A percentile compares a stretch with the other conserved stretches of the same genome.
phyloP scores from a whole-genome alignment of 2,888 invertebrate species.

The Heliconius cydno region DNA sequence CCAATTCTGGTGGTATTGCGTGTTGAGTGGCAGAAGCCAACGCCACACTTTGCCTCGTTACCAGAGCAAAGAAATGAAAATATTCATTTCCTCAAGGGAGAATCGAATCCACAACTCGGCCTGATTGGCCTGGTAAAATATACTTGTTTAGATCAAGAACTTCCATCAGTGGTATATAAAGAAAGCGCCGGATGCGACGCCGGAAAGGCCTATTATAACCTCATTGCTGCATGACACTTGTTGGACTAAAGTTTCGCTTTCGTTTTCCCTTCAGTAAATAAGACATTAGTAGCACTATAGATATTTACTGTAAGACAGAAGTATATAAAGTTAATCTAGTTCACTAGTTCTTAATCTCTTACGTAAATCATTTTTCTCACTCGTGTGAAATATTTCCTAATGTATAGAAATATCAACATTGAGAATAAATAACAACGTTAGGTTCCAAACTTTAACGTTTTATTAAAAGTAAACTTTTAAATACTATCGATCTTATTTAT shows the following conservation, averaged over 20 bases:
- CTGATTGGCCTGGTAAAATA: not conserved
- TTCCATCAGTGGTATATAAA: conserved; percentile 36
- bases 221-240: conserved; percentile 63
- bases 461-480: not conserved
- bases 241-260: conserved; percentile 61
- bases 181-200: conserved; percentile 59
- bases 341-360: not conserved
- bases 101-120: too few relatives aligned
- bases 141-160: conserved; percentile 15
- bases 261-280: conserved; percentile 45
- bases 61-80: too few relatives aligned
- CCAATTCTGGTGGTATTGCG: too few relatives aligned
- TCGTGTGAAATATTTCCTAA: conserved; percentile 6
- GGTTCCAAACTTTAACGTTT: not conserved
- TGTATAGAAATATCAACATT: too few relatives aligned
- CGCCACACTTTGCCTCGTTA: too few relatives aligned
- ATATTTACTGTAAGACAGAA: conserved; percentile 13
- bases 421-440: too few relatives aligned
- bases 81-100: too few relatives aligned
- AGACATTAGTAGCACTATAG: conserved; percentile 29
- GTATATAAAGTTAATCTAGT: conserved; percentile 30
- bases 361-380: not conserved
- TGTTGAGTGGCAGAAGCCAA: too few relatives aligned
- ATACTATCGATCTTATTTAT: not conserved
- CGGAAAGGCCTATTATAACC: conserved; percentile 74